phyloP scores from a whole-genome alignment of 30 jellyfish, hydroid and myxozoan genomes.

The Chrysaora quinquecirrha region DNA sequence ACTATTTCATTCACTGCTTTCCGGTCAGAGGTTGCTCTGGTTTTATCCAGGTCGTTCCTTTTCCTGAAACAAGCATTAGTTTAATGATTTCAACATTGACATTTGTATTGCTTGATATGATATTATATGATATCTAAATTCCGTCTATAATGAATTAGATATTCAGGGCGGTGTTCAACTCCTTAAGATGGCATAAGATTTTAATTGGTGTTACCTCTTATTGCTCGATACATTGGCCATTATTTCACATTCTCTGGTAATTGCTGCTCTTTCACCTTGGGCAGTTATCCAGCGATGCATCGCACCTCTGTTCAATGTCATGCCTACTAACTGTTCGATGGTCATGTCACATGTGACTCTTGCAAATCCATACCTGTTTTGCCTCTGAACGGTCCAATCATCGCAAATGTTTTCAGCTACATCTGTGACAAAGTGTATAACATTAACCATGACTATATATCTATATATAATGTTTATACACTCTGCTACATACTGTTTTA shows the following conservation, averaged over 20 bases:
- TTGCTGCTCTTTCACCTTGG: constrained; percentile 64
- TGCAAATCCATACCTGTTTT: constrained; percentile 59
- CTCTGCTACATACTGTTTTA: too few relatives aligned
- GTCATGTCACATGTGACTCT: constrained; percentile 70
- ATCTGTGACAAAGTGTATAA: constrained; percentile 15
- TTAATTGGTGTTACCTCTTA: constrained; percentile 31
- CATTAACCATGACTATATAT: too few relatives aligned
- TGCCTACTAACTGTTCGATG: constrained; percentile 72
- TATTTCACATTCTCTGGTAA: constrained; percentile 47
- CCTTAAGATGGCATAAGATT: too few relatives aligned
- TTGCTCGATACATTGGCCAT: constrained; percentile 59
- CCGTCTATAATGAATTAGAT: too few relatives aligned
- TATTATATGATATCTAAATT: too few relatives aligned
- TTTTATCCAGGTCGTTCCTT: constrained; percentile 28
- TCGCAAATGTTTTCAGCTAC: constrained; percentile 26
- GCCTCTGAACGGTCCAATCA: constrained; percentile 75
- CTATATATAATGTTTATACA: too few relatives aligned
- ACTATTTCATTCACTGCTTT: constrained; percentile 23
- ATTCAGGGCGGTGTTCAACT: too few relatives aligned
- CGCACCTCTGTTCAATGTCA: constrained; percentile 67
- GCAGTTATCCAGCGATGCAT: constrained; percentile 69
- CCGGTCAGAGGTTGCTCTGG: constrained; percentile 24
- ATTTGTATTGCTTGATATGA: too few relatives aligned
- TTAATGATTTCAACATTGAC: constrained; percentile 2
- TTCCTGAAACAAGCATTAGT: constrained; percentile 8